These are phyloP conservation scores for Geotrypetes seraphini DNA, from an alignment of 2,797 vertebrate species.

Conservation along the genomic window DNA sequence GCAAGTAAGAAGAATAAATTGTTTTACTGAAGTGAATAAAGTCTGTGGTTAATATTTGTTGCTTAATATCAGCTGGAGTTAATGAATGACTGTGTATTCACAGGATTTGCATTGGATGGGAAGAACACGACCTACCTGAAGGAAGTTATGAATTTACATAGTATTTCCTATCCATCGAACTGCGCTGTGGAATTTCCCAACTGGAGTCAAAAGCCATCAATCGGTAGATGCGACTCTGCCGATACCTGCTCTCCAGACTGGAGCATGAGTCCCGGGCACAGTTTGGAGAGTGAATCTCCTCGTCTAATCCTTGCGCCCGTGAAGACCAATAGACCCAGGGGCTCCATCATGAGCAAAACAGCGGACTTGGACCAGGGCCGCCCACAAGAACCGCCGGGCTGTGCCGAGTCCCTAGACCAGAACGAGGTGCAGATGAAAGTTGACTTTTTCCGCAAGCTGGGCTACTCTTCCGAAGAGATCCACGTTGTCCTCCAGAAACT, in stretches of 20 bases:
- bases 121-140: background rate
- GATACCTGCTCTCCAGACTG: background rate
- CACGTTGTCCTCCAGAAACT: constrained; percentile 67
- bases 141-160: constrained; percentile 5
- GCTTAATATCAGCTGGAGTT: background rate
- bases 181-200: background rate
- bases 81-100: background rate
- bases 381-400: background rate
- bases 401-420: background rate
- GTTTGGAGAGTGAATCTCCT: constrained; percentile 2
- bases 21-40: too few relatives aligned
- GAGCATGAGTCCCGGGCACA: constrained; percentile 4
- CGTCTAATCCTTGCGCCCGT: background rate
- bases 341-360: background rate
- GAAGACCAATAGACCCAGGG: background rate
- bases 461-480: constrained; percentile 72
- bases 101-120: constrained; percentile 1
- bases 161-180: constrained; percentile 7
- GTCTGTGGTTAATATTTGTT: background rate
- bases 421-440: constrained; percentile 65
- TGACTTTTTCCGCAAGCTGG: constrained; percentile 88
- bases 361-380: background rate
- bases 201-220: constrained; percentile 15
- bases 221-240: background rate
- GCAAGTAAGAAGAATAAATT: too few relatives aligned